Evolutionary conservation across 1,140 invertebrate species (phyloP), one percentile per base, ranked within the genome.

Genomic region (Globodera rostochiensis): DNA sequence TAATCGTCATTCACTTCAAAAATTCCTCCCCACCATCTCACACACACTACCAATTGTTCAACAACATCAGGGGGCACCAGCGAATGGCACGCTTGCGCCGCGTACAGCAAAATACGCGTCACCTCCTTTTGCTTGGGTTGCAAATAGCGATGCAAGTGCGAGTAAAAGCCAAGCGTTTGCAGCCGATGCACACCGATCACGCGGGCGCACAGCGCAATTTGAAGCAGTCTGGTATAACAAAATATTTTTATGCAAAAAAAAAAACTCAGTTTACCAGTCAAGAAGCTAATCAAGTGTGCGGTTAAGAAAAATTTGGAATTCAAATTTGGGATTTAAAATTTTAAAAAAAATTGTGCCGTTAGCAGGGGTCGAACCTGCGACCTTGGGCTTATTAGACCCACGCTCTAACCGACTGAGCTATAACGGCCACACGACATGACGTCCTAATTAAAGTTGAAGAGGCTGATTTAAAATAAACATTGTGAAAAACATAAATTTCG

Each of bases 1-100:
- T 13, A 53, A 53, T 7, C 11, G 6, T 50, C 11, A 7, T 60
- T 60, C 1, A 15, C 57, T 60, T 60, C 25, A 25, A 25, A 25
- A 25, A 25, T 19, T 19, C 6, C 15, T 67, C n/a, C 60, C 57
- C 5, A 19, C 57, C 5, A 11, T 11, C 13, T 19, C 11, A 19
- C 11, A 15, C 19, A 15, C 19, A 6, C 2, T 60, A 99, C 90
- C 4, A 98, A 92, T 57, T 95, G 94, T 91, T 98, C 95, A 19
- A 99, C 91, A 15, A 95, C 93, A 91, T 99, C 97, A 53, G 97
- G 96, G 21, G 97, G 97, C 7, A 99, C 93, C 15, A 98, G 91
- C 88, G 97, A 95, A 91, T 99, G 98, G 50, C 95, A 94, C 11
- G 97, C 94, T 91, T 99, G 98, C 6, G 98, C 97, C 57, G 94